Base-by-base conservation (phyloP, 2,888 invertebrate genomes). In the Dioctria linearis region DNA sequence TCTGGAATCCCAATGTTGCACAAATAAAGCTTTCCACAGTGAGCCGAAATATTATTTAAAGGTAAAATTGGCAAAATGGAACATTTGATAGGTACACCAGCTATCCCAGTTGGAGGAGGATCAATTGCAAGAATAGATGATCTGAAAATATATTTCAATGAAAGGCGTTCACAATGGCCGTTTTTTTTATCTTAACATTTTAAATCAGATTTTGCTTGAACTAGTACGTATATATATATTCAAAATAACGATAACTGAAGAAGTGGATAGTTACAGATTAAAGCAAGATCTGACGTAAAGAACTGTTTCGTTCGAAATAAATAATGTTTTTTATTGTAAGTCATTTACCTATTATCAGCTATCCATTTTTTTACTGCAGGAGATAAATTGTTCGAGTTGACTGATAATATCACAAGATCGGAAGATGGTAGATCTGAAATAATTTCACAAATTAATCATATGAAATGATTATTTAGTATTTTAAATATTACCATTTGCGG, bases 1-100 rank as follows among this genome's bases (percentile, higher is more conserved):
- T 92, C 90, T 43, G 97, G 96, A 86, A 96, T 92, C 84, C 95
- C 95, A 86, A 96, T 91, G 90, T 96, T 95, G 87, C 95, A 95
- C 83, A 97, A 91, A 90, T 95, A 96, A 84, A 96, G 90, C 88
- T 94, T 94, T 71, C 95, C 94, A 86, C 92, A 89, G 83, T 86
- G 92, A 83, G 81, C 85, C 86, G 90, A 87, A 80, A 91, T 90
- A 87, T 92, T 92, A 84, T 90, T 91, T 69, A 95, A 89, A 57
- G 95, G 95, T 85, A 95, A 89, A 66, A 92, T 93, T 71, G 94
- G 93, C 83, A 94, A 89, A 82, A 95, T 89, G 61, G 94, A 93
- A 89, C 93, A 94, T 88, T 94, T 94, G 65, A 91, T 90, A 63
- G 89, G 86, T 81, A 89, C 86, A 75, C 92, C 92, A 6, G 91